Conservation (phyloP, 2,797 vertebrate species). For the Thaleichthys pacificus region DNA sequence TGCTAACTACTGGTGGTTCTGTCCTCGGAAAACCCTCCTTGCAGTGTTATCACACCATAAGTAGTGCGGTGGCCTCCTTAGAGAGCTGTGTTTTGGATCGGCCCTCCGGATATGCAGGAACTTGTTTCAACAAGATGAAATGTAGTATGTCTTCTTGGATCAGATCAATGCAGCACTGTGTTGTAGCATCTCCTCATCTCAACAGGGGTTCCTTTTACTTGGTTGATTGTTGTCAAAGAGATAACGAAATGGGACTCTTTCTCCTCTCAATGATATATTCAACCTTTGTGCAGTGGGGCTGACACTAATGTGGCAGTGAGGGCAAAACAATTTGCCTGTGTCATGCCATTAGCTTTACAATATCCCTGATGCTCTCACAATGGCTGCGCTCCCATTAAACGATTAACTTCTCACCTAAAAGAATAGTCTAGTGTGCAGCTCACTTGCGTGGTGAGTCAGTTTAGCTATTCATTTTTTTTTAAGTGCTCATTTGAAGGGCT, state of each 20-base stretch:
- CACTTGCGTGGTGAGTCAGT: background rate
- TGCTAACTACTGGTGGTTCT: background rate
- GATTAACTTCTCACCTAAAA: too few species aligned
- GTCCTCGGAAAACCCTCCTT: background rate
- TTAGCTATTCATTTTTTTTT: conserved; percentile 12
- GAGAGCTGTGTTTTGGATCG: conserved; percentile 16
- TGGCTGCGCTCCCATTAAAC: too few species aligned
- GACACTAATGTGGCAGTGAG: background rate
- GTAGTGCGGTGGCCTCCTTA: conserved; percentile 1
- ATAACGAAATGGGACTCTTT: background rate
- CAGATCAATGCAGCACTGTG: conserved; percentile 29
- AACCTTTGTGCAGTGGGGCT: background rate
- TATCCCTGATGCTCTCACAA: background rate
- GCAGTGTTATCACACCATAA: background rate
- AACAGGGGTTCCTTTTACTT: conserved; percentile 41
- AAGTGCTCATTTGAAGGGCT: conserved; percentile 20
- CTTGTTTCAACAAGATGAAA: conserved; percentile 41
- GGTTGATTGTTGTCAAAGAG: conserved; percentile 35
- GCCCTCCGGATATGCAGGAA: conserved; percentile 33
- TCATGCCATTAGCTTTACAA: background rate
- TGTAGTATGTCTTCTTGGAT: too few species aligned
- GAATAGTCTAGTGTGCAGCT: background rate
- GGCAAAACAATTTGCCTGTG: background rate
- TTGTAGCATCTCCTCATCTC: conserved; percentile 13
- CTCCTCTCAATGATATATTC: background rate